Base-by-base conservation (phyloP, 2,888 invertebrate species). In the Yponomeuta cagnagella region DNA sequence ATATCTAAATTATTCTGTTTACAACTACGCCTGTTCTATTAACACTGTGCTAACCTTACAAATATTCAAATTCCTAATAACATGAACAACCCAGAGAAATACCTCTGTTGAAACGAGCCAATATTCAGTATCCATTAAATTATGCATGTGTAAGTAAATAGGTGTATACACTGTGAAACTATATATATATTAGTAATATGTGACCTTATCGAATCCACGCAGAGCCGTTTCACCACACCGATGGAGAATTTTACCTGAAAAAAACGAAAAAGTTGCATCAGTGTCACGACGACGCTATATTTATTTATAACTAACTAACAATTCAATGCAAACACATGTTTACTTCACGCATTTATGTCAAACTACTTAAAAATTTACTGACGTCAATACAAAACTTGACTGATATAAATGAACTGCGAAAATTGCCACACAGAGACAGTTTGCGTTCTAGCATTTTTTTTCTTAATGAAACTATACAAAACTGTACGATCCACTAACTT, bases 71-170 rank as follows among this genome's bases (percentile, higher is more conserved):
- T 43, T 37, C 43, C 43, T 43, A 43, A 43, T 43, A 43, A 43
- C 43, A 6, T 43, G 6, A 43, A 43, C 8, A 5, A 43, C 43
- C 9, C 43, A 58, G 15, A 15, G 3, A 65, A 10, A 65, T 31
- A 31, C 10, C 30, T 12, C 10, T 65, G 30, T 65, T 65, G 65
- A 65, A 33, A 65, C 65, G 65, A 65, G 65, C 31, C 65, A 65
- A 10, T 12, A 30, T 65, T 12, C 30, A 33, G 43, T 43, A 43
- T 43, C 43, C 6, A 43, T 43, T 43, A 43, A 43, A 43, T 8
- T 43, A 43, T 43, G 9, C 1, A 23, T 23, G 23, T 23, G 23
- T 23, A 23, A 23, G 0, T 23, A 23, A 23, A 23, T 23, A 1
- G 23, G 23, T 23, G 23, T 23, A 23, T 23, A 23, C 23, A 23